A percentile compares a stretch with the other conserved stretches of the same genome.
These are phyloP conservation scores for Sarcophilus harrisii DNA, from an alignment of 2,797 vertebrate species.

Conservation along the genomic window DNA sequence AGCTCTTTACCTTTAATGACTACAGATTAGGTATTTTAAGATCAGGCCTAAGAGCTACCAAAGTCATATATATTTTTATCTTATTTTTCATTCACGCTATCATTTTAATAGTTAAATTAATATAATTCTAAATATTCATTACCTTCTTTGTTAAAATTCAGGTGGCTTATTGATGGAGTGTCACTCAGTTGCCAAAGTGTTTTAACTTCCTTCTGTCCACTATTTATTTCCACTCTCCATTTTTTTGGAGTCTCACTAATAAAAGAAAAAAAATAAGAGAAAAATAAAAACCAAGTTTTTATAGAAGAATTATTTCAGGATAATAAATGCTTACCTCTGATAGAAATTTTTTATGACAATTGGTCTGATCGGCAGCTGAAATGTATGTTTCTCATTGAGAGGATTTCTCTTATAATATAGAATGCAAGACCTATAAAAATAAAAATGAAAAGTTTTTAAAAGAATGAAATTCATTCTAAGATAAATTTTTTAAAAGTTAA, in stretches of 20 bases:
- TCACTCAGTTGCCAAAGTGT: conserved; percentile 91
- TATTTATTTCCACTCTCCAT: conserved; percentile 93
- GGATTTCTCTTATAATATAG: conserved; percentile 93
- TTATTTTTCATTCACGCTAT: conserved; percentile 22
- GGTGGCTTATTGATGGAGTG: conserved; percentile 88
- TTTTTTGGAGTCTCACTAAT: conserved; percentile 89
- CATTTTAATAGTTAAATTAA: conserved; percentile 13
- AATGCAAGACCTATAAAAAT: conserved; percentile 90
- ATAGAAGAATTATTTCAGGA: conserved; percentile 10
- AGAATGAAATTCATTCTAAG: not conserved
- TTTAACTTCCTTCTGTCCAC: conserved; percentile 91
- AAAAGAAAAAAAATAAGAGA: not conserved
- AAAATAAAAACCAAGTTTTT: not conserved
- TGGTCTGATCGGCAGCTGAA: conserved; percentile 93
- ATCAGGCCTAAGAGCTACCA: not conserved
- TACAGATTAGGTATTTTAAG: conserved; percentile 47
- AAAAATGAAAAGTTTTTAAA: conserved; percentile 15
- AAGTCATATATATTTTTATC: conserved; percentile 7
- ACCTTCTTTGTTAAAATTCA: conserved; percentile 85
- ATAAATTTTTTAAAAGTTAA: conserved; percentile 24
- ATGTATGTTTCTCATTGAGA: conserved; percentile 92
- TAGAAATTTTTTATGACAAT: conserved; percentile 91
- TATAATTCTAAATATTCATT: conserved; percentile 19
- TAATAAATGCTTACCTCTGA: conserved; percentile 89
- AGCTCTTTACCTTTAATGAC: not conserved